Percentiles rank a stretch among this genome's conserved stretches.
Evolutionary conservation across 92 coral and sea anemone species (phyloP).

Genomic region (Actinostola sp.): DNA sequence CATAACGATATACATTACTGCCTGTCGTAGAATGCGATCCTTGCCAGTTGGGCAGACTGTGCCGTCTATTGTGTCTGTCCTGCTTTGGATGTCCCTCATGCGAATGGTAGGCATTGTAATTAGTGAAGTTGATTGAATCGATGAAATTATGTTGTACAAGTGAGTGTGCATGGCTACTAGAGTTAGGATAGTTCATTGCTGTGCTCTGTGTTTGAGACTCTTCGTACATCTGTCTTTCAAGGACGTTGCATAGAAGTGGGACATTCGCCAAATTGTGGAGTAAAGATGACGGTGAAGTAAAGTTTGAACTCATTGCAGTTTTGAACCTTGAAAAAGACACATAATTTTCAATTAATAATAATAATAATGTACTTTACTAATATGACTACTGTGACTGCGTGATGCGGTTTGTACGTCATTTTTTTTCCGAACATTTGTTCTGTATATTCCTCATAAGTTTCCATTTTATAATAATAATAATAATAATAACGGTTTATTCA

Average conservation of each 20-base stretch:
- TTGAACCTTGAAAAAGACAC: too few species aligned
- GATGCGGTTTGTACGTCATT: too few species aligned
- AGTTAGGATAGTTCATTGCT: too few species aligned
- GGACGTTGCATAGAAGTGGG: constrained; percentile 10
- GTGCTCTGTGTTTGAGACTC: constrained; percentile 1
- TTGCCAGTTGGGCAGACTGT: constrained; percentile 5
- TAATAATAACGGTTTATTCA: too few species aligned
- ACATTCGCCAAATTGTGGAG: constrained; percentile 5
- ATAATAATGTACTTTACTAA: too few species aligned
- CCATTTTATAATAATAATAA: too few species aligned
- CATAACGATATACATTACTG: not conserved
- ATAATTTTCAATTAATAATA: too few species aligned
- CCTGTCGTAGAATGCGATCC: not conserved
- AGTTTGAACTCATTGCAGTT: not conserved
- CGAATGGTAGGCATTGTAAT: not conserved
- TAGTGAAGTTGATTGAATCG: not conserved
- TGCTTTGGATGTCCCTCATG: not conserved
- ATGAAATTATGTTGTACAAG: too few species aligned
- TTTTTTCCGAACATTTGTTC: too few species aligned
- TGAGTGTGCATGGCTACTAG: too few species aligned
- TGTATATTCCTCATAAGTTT: too few species aligned
- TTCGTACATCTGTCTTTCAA: constrained; percentile 20
- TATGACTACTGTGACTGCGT: too few species aligned
- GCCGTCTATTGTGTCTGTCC: not conserved
- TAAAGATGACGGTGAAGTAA: constrained; percentile 4